These are phyloP conservation scores for Caenorhabditis angaria DNA, from an alignment of 2,888 invertebrate species.

Conservation along the genomic window DNA sequence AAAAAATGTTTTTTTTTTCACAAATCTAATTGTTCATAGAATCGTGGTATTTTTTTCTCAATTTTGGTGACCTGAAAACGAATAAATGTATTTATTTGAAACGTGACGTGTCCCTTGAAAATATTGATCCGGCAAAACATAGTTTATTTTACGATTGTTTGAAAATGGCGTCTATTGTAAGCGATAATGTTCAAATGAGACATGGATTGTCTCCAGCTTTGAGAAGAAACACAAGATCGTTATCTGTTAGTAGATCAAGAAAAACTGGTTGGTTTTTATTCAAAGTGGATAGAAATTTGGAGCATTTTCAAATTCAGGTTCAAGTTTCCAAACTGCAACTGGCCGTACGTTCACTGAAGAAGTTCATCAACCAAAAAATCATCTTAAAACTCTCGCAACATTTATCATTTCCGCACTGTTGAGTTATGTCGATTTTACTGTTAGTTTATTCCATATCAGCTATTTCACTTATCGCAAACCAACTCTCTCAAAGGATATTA, in stretches of 20 bases:
- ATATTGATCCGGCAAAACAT: no score
- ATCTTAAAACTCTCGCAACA: neutral
- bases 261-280: neutral
- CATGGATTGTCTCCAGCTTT: neutral
- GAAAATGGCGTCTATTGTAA: neutral
- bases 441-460: constrained; percentile 25
- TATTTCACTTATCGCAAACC: constrained; percentile 34
- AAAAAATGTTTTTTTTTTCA: neutral
- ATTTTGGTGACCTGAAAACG: neutral
- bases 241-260: neutral
- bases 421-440: neutral
- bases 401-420: neutral
- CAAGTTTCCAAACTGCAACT: neutral
- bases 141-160: no score
- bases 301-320: neutral
- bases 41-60: neutral
- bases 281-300: no score
- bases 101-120: no score
- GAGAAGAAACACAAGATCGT: neutral
- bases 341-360: neutral
- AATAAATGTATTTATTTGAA: constrained; percentile 2
- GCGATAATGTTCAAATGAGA: neutral
- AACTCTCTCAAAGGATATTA: constrained; percentile 32
- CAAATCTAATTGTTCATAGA: neutral
- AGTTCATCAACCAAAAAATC: neutral